These are phyloP conservation scores for Apistogramma diplotaenia DNA, from an alignment of 2,113 vertebrate species.

Conservation along the genomic window DNA sequence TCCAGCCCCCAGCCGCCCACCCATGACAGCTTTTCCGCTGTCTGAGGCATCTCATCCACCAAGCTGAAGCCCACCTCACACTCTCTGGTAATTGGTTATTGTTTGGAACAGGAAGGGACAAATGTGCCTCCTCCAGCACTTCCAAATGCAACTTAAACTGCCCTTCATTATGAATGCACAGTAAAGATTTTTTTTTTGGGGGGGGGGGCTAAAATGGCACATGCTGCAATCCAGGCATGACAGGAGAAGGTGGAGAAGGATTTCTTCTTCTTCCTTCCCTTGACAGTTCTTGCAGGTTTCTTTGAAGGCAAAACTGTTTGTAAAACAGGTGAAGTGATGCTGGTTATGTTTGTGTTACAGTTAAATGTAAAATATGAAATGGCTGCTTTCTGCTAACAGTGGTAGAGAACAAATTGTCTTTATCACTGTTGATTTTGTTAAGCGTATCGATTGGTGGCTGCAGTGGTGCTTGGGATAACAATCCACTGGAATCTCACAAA, in stretches of 20 bases:
- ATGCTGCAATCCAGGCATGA: slow-evolving; percentile 3
- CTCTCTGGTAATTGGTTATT: slow-evolving; percentile 65
- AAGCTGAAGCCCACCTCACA: slow-evolving; percentile 37
- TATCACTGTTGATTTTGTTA: neutral
- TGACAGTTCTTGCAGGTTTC: neutral
- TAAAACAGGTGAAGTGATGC: neutral
- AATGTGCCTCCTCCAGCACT: slow-evolving; percentile 42
- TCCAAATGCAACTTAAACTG: slow-evolving; percentile 55
- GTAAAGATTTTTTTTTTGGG: neutral
- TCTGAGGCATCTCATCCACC: slow-evolving; percentile 17
- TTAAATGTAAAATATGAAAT: neutral
- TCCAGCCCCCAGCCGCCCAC: slow-evolving; percentile 31
- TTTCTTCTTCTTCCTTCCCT: neutral
- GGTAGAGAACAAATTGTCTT: neutral
- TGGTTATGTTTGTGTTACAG: neutral
- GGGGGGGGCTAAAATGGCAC: slow-evolving; percentile 7
- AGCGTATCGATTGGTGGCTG: neutral
- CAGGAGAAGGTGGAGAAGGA: neutral
- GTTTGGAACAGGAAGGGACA: slow-evolving; percentile 64
- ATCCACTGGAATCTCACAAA: neutral
- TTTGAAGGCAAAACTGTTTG: neutral
- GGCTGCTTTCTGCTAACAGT: neutral
- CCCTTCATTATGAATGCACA: slow-evolving; percentile 18
- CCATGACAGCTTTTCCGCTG: slow-evolving; percentile 32
- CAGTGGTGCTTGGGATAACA: neutral